Evolutionary conservation across 2,797 vertebrate genomes (phyloP).

Genomic region (Corythornis leucogaster): DNA sequence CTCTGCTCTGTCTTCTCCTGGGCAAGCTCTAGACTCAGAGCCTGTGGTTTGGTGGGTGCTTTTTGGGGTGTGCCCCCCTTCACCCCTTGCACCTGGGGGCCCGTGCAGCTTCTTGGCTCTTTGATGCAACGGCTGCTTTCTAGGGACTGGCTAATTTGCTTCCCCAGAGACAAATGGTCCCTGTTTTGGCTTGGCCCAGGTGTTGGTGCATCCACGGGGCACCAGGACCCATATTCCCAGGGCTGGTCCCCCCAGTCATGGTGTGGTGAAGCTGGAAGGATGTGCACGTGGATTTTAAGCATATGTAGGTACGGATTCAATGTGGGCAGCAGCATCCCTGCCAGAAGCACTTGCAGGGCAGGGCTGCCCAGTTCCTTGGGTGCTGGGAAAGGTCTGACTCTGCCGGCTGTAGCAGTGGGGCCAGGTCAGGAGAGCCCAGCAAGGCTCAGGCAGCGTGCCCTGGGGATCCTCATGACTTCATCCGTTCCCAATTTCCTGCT

Average conservation of each 20-base stretch:
- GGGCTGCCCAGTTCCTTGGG: neutral
- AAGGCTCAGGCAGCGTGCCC: neutral
- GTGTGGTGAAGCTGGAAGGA: neutral
- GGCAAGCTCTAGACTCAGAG: neutral
- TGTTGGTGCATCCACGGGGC: fast-evolving
- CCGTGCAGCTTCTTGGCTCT: neutral
- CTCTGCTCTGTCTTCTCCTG: neutral
- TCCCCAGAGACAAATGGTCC: neutral
- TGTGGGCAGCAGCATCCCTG: fast-evolving
- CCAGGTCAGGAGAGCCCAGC: neutral
- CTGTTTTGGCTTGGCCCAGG: neutral
- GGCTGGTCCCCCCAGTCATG: neutral
- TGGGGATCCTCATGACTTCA: conserved; percentile 24
- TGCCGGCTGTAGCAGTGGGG: fast-evolving
- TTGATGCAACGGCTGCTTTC: fast-evolving
- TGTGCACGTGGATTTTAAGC: fast-evolving
- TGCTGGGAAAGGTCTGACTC: neutral
- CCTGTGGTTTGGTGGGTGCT: neutral
- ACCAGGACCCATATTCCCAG: fast-evolving
- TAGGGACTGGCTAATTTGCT: neutral
- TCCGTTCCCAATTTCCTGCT: conserved; percentile 2
- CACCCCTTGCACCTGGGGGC: fast-evolving
- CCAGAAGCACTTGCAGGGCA: neutral
- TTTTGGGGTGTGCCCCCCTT: neutral
- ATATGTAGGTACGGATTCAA: neutral